These are phyloP conservation scores for Aspidapion aeneum DNA, from an alignment of 2,888 invertebrate species.

Conservation along the genomic window DNA sequence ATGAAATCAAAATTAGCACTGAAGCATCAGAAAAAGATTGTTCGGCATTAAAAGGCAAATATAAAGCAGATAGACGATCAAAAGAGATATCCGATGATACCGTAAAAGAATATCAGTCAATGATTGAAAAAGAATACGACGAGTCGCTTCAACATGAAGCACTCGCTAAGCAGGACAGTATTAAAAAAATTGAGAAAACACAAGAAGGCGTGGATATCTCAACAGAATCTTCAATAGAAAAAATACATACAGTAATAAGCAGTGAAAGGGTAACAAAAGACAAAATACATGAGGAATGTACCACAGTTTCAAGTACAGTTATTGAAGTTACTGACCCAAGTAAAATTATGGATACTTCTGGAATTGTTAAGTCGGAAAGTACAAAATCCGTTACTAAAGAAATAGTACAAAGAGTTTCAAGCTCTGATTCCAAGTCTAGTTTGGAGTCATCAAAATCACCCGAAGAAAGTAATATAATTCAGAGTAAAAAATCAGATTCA, in stretches of 20 bases:
- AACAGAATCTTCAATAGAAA: constrained; percentile 29
- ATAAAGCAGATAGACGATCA: constrained; percentile 18
- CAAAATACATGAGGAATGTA: constrained; percentile 31
- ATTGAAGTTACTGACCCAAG: constrained; percentile 20
- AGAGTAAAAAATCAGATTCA: constrained; percentile 31
- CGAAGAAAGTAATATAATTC: constrained; percentile 49
- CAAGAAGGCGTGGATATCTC: constrained; percentile 32
- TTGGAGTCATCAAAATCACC: constrained; percentile 49
- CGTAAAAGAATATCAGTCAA: constrained; percentile 30
- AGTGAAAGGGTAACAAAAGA: constrained; percentile 29
- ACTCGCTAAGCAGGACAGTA: constrained; percentile 21
- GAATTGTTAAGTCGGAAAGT: constrained; percentile 24
- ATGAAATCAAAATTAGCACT: background rate
- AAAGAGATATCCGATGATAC: constrained; percentile 24
- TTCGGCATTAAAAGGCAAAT: constrained; percentile 19
- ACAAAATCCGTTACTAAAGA: constrained; percentile 27
- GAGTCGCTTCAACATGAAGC: constrained; percentile 29
- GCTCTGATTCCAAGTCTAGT: constrained; percentile 50
- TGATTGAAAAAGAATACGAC: constrained; percentile 29
- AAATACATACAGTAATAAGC: constrained; percentile 25
- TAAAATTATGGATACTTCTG: constrained; percentile 23
- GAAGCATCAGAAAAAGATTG: constrained; percentile 5
- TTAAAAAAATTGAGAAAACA: constrained; percentile 31
- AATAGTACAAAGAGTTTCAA: constrained; percentile 44
- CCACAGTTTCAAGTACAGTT: constrained; percentile 28